Percentiles rank a stretch among this genome's conserved stretches.
These are phyloP conservation scores for Halocynthia aurantium DNA, from an alignment of 23 tunicate species.

Conservation along the genomic window DNA sequence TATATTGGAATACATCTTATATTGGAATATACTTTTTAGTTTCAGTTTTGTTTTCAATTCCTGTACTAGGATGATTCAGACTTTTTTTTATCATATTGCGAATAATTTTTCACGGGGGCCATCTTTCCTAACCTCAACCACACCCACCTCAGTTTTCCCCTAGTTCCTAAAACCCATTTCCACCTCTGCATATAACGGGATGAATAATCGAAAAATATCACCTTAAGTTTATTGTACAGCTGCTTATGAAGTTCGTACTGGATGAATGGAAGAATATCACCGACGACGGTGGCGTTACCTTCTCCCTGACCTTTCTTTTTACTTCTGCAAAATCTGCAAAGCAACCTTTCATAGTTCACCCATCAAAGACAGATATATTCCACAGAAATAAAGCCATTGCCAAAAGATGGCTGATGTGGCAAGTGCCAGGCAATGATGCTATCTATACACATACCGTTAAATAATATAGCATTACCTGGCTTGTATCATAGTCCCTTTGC, in stretches of 20 bases:
- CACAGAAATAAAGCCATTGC: too few relatives aligned
- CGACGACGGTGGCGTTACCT: slow-evolving; percentile 48
- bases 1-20: too few relatives aligned
- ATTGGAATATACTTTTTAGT: too few relatives aligned
- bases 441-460: background rate
- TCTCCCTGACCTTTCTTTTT: slow-evolving; percentile 81
- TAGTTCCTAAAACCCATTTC: too few relatives aligned
- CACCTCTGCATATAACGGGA: background rate
- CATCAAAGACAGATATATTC: too few relatives aligned
- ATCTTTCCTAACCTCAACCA: too few relatives aligned
- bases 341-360: too few relatives aligned
- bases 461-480: slow-evolving; percentile 39
- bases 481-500: slow-evolving; percentile 68
- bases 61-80: too few relatives aligned
- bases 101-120: too few relatives aligned
- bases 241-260: slow-evolving; percentile 83
- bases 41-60: too few relatives aligned
- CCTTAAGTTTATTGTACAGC: slow-evolving; percentile 58
- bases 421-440: background rate
- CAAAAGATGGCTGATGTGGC: background rate
- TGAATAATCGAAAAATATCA: background rate
- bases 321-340: slow-evolving; percentile 61
- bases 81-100: too few relatives aligned
- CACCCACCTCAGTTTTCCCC: too few relatives aligned
- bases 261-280: slow-evolving; percentile 78